A percentile compares a stretch with the other conserved stretches of the same genome.
phyloP scores from a whole-genome alignment of 2,888 invertebrate genomes.

The Aleiodes alternator region DNA sequence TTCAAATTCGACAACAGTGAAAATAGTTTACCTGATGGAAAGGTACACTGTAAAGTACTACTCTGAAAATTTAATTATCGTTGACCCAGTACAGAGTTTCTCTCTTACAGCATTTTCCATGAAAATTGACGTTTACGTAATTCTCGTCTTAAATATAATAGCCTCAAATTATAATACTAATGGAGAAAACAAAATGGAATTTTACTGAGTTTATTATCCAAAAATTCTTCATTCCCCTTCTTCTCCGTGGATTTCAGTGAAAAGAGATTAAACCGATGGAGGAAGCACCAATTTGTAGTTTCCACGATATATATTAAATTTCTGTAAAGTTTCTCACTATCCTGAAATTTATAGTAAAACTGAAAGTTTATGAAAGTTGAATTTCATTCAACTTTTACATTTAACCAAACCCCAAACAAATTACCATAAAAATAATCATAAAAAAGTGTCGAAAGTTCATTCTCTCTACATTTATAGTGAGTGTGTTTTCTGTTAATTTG shows the following conservation, averaged over 20 bases:
- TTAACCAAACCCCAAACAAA: slow-evolving; percentile 4
- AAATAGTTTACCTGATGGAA: slow-evolving; percentile 33
- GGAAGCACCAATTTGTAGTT: slow-evolving; percentile 25
- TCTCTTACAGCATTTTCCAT: slow-evolving; percentile 22
- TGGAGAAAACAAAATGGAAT: neutral
- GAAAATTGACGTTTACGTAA: neutral
- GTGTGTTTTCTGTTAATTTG: slow-evolving; percentile 1
- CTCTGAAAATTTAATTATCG: slow-evolving; percentile 54
- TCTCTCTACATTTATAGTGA: neutral
- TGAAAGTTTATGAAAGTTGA: slow-evolving; percentile 9
- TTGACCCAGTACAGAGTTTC: slow-evolving; percentile 37
- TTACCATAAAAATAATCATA: slow-evolving; percentile 6
- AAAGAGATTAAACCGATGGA: slow-evolving; percentile 6
- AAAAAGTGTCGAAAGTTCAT: neutral
- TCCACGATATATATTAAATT: slow-evolving; percentile 32
- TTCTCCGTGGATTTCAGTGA: neutral
- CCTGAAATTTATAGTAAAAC: neutral
- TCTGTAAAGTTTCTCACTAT: slow-evolving; percentile 15
- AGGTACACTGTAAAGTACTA: slow-evolving; percentile 39
- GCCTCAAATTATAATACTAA: neutral
- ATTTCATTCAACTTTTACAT: slow-evolving; percentile 26
- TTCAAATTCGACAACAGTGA: slow-evolving; percentile 50
- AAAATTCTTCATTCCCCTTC: neutral
- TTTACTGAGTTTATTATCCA: slow-evolving; percentile 31
- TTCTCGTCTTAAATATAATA: neutral